Evolutionary conservation across 2,888 invertebrate species (phyloP).

Genomic region (Volucella inanis): DNA sequence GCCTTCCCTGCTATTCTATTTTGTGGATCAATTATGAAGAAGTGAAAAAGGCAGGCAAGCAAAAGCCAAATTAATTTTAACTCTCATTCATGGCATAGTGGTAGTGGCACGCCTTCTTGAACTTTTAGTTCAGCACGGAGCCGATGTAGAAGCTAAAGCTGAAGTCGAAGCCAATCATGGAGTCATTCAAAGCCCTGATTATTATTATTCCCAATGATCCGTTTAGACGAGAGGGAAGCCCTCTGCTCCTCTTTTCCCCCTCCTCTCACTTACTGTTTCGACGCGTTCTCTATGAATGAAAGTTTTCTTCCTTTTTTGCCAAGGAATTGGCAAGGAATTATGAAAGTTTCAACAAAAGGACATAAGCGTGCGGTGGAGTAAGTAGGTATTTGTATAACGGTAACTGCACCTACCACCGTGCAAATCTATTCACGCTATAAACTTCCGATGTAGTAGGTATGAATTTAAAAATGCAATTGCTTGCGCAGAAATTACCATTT

Average conservation of each 20-base stretch:
- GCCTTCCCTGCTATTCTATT: constrained; percentile 2
- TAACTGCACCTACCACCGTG: constrained; percentile 19
- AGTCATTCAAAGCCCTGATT: constrained; percentile 71
- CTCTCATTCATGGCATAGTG: constrained; percentile 21
- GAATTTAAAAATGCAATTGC: constrained; percentile 47
- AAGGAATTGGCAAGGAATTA: constrained; percentile 63
- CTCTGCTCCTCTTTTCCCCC: constrained; percentile 26
- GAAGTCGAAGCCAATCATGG: constrained; percentile 65
- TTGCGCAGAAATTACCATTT: too few relatives aligned
- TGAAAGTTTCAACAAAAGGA: constrained; percentile 58
- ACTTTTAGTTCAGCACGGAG: constrained; percentile 68
- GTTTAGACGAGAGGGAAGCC: constrained; percentile 42
- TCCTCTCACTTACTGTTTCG: too few relatives aligned
- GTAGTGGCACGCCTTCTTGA: constrained; percentile 66
- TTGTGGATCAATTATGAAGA: constrained; percentile 63
- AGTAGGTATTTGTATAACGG: constrained; percentile 19
- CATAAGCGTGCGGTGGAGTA: constrained; percentile 15
- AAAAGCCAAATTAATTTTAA: constrained; percentile 67
- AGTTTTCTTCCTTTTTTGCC: constrained; percentile 26
- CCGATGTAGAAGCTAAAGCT: constrained; percentile 62
- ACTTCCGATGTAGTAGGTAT: constrained; percentile 49
- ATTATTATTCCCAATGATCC: constrained; percentile 74
- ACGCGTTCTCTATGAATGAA: constrained; percentile 16
- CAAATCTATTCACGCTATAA: constrained; percentile 22
- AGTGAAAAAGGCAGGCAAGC: constrained; percentile 39